Evolutionary conservation across 2,888 invertebrate species (phyloP), one percentile per base, ranked within the genome.

Genomic region (Zaprionus lineosus): DNA sequence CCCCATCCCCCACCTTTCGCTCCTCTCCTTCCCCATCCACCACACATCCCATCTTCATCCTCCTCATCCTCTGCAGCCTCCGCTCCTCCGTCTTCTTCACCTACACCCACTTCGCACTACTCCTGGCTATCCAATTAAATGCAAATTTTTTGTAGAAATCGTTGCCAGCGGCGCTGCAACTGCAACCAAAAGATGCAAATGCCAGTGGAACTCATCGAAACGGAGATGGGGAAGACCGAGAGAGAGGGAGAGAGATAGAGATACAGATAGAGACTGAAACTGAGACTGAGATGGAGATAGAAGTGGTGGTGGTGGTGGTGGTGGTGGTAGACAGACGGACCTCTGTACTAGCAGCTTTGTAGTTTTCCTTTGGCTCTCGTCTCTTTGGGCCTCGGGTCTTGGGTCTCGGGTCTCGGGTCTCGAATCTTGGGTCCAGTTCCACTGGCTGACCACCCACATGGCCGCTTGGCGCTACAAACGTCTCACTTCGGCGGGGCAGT

Each of bases 111-210:
- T 19, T 11, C 7, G 19, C 18, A 16, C 26, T 28, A 31, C 48
- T 16, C 31, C 43, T 46, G 37, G 33, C 39, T 66, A 81, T 68
- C 77, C 82, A 84, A 86, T 84, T 81, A 86, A 84, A 86, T 83
- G 84, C 86, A 86, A 83, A 86, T 84, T 79, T 71, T 52, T 67
- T 75, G 83, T 81, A 77, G 82, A 83, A 83, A 84, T 81, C 82
- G 73, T 64, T 74, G 68, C 50, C 64, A 63, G 50, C 62, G 58
- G 56, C 58, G 48, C 44, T 51, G 37, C 60, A 60, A 58, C 21
- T 46, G 44, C 47, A 40, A 26, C 43, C 40, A 59, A 77, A 70
- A 75, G 75, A 79, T 81, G 83, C 85, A 84, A 83, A 81, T 78
- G 63, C 12, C 39, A 48, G 29, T 15, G 8, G 12, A 9, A 12